A percentile compares a stretch with the other conserved stretches of the same genome.
phyloP scores from a whole-genome alignment of 92 coral and sea anemone genomes.

The Palythoa grandiflora region DNA sequence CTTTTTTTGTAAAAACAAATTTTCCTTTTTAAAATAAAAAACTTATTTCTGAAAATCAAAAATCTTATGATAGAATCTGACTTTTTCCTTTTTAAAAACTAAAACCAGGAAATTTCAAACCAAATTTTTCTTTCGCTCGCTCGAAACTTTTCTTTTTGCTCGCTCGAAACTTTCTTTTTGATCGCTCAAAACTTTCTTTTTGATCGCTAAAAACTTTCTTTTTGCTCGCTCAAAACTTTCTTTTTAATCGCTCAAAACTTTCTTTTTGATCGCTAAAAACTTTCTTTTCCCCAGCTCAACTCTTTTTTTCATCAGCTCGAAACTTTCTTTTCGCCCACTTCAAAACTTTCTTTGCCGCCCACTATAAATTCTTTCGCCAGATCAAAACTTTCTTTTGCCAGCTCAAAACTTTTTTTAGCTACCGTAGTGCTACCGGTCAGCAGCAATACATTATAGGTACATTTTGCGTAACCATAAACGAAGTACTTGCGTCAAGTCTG shows the following conservation, averaged over 20 bases:
- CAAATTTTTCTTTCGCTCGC: not conserved
- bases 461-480: constrained; percentile 25
- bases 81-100: not conserved
- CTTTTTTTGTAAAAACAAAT: not conserved
- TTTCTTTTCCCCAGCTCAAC: not conserved
- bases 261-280: no score
- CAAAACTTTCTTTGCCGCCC: not conserved
- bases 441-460: not conserved
- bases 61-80: not conserved
- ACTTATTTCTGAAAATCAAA: not conserved
- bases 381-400: not conserved
- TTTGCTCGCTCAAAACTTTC: no score
- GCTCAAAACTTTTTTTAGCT: not conserved
- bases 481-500: constrained; percentile 19
- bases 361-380: constrained; percentile 7
- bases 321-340: constrained; percentile 11
- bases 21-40: not conserved
- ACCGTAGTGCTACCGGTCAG: not conserved
- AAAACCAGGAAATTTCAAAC: not conserved
- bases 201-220: no score
- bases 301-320: not conserved
- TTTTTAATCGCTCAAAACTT: no score
- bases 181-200: not conserved
- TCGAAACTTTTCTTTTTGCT: not conserved
- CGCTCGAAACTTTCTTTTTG: not conserved